A percentile compares a stretch with the other conserved stretches of the same genome.
Evolutionary conservation across 2,888 invertebrate species (phyloP).

Genomic region (Folsomia manolachei): DNA sequence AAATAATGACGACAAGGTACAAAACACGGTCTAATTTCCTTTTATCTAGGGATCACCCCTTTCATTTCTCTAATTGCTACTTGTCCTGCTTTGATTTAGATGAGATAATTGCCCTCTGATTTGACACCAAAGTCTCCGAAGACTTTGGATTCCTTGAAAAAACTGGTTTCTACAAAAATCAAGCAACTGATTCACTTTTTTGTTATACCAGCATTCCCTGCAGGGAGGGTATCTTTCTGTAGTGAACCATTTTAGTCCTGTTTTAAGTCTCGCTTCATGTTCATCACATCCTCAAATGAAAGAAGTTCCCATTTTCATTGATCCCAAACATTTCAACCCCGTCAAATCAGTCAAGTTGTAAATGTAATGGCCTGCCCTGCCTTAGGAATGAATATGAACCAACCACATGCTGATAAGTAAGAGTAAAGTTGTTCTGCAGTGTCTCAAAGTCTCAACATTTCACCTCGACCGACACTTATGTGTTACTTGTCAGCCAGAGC

Average conservation of each 20-base stretch:
- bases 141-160: background rate
- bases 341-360: background rate
- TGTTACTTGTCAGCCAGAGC: background rate
- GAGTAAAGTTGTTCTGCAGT: background rate
- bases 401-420: background rate
- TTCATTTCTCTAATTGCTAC: conserved; percentile 1
- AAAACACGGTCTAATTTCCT: background rate
- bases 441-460: background rate
- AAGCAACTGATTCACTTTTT: background rate
- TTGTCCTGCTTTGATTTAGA: background rate
- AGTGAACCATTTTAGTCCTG: too few relatives aligned
- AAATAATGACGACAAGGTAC: too few relatives aligned
- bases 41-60: background rate
- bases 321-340: background rate
- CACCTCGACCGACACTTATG: background rate
- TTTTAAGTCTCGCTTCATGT: too few relatives aligned
- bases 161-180: background rate
- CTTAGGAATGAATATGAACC: too few relatives aligned
- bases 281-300: too few relatives aligned
- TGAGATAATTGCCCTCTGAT: background rate
- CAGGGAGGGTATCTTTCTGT: too few relatives aligned
- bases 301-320: background rate
- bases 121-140: background rate
- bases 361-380: background rate
- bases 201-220: too few relatives aligned